A percentile compares a stretch with the other conserved stretches of the same genome.
Evolutionary conservation across 2,113 vertebrate species (phyloP).

Genomic region (Nyctereutes procyonoides): DNA sequence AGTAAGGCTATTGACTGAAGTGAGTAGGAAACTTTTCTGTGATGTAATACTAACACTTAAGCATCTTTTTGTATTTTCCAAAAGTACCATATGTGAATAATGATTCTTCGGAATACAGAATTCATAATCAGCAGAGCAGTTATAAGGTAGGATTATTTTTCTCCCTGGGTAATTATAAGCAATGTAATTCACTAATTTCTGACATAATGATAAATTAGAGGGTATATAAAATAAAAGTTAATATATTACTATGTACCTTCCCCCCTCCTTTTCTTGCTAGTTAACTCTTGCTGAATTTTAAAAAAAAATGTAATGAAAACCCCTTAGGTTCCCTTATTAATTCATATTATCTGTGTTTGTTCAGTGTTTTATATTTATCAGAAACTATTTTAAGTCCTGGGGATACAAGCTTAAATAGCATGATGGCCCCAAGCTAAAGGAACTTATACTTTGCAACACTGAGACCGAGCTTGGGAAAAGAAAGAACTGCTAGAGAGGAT

Average conservation of each 20-base stretch:
- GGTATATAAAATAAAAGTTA: not conserved
- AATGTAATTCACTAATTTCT: slow-evolving; percentile 28
- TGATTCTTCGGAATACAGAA: not conserved
- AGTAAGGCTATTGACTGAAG: not conserved
- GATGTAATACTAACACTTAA: not conserved
- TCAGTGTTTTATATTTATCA: not conserved
- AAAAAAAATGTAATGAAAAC: not conserved
- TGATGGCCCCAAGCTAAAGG: not conserved
- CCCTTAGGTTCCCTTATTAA: not conserved
- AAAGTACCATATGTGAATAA: not conserved
- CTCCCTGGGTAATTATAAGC: not conserved
- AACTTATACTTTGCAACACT: not conserved
- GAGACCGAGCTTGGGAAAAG: not conserved
- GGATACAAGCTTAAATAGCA: not conserved
- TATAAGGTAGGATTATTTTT: slow-evolving; percentile 18
- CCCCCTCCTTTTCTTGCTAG: not conserved
- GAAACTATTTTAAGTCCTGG: not conserved
- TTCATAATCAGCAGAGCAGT: not conserved
- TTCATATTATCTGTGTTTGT: not conserved
- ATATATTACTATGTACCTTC: not conserved
- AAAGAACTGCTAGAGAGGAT: not conserved
- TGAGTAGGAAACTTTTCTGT: not conserved
- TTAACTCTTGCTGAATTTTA: not conserved
- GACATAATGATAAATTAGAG: not conserved
- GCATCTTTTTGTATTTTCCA: not conserved